A percentile compares a stretch with the other conserved stretches of the same genome.
Conservation (phyloP, 2,888 invertebrate genomes). For the Drosophila nigricruria region DNA sequence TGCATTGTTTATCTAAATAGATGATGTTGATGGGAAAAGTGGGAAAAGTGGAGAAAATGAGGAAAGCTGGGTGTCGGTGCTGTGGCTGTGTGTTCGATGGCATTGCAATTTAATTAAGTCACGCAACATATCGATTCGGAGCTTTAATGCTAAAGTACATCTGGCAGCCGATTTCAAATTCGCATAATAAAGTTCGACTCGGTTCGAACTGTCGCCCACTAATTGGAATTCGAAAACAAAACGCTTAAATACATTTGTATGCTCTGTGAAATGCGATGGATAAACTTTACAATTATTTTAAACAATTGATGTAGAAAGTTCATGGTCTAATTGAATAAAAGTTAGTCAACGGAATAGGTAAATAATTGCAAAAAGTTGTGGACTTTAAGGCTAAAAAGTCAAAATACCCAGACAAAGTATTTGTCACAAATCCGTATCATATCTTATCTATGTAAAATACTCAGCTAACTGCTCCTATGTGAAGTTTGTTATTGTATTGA, state of each 20-base stretch:
- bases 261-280: background rate
- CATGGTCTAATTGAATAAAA: background rate
- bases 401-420: background rate
- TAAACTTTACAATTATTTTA: background rate
- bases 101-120: slow-evolving; percentile 80
- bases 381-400: background rate
- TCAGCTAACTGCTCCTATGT: too few relatives aligned
- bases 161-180: slow-evolving; percentile 26
- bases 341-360: background rate
- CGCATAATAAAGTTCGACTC: slow-evolving; percentile 41
- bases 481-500: too few relatives aligned
- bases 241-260: background rate
- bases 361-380: background rate
- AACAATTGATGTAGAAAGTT: background rate
- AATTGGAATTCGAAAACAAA: slow-evolving; percentile 38
- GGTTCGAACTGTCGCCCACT: slow-evolving; percentile 27
- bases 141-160: slow-evolving; percentile 54
- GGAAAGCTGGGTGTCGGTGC: background rate
- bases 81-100: slow-evolving; percentile 25
- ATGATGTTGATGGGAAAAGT: slow-evolving; percentile 20
- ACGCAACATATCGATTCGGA: slow-evolving; percentile 73
- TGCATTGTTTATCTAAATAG: slow-evolving; percentile 49
- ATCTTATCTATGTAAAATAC: background rate
- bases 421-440: background rate
- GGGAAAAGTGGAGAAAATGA: background rate